phyloP scores from a whole-genome alignment of 2,888 invertebrate genomes.

The Spodoptera picta region DNA sequence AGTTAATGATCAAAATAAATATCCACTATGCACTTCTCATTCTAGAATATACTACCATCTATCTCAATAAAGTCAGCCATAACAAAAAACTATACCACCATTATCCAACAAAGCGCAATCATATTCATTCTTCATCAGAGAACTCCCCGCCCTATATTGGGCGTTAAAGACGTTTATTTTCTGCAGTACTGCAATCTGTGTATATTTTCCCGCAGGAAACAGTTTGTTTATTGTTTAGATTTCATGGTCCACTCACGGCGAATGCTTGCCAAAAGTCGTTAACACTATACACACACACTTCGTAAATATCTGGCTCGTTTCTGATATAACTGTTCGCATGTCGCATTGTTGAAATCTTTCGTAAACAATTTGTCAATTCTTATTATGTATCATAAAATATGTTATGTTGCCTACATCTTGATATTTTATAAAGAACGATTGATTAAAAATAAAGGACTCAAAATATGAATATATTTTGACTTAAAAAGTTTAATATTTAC shows the following conservation, averaged over 20 bases:
- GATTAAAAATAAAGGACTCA: too few relatives aligned
- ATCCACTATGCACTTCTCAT: too few relatives aligned
- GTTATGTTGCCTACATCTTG: too few relatives aligned
- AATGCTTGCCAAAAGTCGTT: constrained; percentile 82
- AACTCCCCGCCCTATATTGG: constrained; percentile 47
- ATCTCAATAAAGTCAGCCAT: constrained; percentile 41
- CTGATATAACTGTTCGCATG: constrained; percentile 48
- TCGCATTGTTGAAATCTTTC: constrained; percentile 23
- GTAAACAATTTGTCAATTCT: too few relatives aligned
- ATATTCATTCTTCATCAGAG: constrained; percentile 51
- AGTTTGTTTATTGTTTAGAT: constrained; percentile 81
- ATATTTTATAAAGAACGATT: not conserved
- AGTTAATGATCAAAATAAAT: too few relatives aligned
- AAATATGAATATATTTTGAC: not conserved
- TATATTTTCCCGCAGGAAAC: constrained; percentile 73
- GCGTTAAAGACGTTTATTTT: constrained; percentile 49
- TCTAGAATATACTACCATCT: constrained; percentile 17
- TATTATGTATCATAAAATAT: too few relatives aligned
- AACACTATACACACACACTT: constrained; percentile 79
- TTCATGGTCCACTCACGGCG: constrained; percentile 65
- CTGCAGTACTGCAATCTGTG: constrained; percentile 58
- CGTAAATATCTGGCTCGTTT: constrained; percentile 70
- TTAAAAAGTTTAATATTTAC: too few relatives aligned
- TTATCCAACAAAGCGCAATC: constrained; percentile 43
- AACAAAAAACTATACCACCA: constrained; percentile 31